A percentile compares a stretch with the other conserved stretches of the same genome.
phyloP scores from a whole-genome alignment of 1,140 invertebrate genomes.

The Hylyphantes graminicola region DNA sequence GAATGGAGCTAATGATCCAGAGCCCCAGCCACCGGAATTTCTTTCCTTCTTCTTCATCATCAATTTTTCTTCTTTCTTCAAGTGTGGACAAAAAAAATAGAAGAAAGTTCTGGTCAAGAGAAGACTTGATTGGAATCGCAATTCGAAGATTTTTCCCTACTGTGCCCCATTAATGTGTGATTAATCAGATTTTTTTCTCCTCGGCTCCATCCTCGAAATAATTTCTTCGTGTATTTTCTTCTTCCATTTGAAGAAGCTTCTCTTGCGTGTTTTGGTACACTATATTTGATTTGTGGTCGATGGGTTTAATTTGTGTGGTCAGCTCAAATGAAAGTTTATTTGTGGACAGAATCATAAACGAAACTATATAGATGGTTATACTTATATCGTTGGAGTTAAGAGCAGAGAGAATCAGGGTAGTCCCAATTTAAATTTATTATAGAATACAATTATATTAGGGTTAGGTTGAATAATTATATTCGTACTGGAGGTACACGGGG shows the following conservation, averaged over 20 bases:
- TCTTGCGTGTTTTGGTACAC: conserved; percentile 33
- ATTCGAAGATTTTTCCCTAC: conserved; percentile 26
- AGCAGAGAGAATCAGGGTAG: too few species aligned
- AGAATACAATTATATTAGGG: too few species aligned
- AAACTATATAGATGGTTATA: too few species aligned
- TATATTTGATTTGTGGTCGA: conserved; percentile 32
- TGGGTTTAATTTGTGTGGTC: neutral
- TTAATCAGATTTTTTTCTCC: conserved; percentile 55
- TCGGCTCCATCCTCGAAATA: conserved; percentile 3
- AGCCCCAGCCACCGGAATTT: conserved; percentile 32
- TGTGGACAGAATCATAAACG: neutral
- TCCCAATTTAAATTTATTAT: too few species aligned
- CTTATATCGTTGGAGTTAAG: too few species aligned
- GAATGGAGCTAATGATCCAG: conserved; percentile 53
- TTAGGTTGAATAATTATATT: too few species aligned
- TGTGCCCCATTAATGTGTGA: conserved; percentile 54
- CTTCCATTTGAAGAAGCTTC: conserved; percentile 6
- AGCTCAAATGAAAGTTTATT: neutral
- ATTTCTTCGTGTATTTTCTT: conserved; percentile 14
- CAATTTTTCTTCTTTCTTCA: conserved; percentile 3
- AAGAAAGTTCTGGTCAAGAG: conserved; percentile 46
- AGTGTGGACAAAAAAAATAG: conserved; percentile 39
- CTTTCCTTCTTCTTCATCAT: conserved; percentile 3
- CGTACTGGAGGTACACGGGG: too few species aligned
- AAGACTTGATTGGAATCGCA: conserved; percentile 53